Conservation (phyloP, 2,113 vertebrate genomes). For the Neopipo cinnamomea region DNA sequence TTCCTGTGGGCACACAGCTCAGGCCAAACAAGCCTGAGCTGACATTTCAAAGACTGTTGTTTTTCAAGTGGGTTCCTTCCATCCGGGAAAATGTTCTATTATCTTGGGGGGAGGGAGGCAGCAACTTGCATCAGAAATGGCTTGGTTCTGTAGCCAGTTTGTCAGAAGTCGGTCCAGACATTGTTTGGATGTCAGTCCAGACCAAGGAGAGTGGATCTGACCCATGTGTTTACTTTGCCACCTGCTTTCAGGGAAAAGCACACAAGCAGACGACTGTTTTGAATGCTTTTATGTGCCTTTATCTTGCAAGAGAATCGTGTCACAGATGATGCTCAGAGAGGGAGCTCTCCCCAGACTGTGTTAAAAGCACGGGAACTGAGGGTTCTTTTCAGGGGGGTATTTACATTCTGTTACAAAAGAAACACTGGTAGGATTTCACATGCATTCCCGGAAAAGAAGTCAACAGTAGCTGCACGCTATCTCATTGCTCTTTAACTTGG, state of each 20-base stretch:
- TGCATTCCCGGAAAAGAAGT: constrained; percentile 6
- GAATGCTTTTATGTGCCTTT: not conserved
- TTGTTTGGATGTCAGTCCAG: constrained; percentile 94
- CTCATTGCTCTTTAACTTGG: not conserved
- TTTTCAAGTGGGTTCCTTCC: constrained; percentile 46
- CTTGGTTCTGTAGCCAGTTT: constrained; percentile 86
- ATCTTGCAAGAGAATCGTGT: not conserved
- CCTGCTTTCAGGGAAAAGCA: constrained; percentile 71
- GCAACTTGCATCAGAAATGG: constrained; percentile 88
- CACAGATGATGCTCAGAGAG: not conserved
- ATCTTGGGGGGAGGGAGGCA: not conserved
- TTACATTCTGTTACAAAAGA: constrained; percentile 33
- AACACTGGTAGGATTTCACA: constrained; percentile 23
- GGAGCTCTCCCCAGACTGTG: not conserved
- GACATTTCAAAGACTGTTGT: constrained; percentile 53
- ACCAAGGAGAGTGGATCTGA: constrained; percentile 87
- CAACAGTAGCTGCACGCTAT: not conserved
- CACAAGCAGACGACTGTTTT: not conserved
- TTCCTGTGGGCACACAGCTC: not conserved
- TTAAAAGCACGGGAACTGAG: not conserved
- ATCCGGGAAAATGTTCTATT: constrained; percentile 38
- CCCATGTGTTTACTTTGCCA: constrained; percentile 93
- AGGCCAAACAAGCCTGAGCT: not conserved
- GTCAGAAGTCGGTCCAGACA: constrained; percentile 90
- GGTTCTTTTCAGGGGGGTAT: not conserved